Evolutionary conservation across 2,797 vertebrate species (phyloP).

Genomic region (Gallinago solitaria): DNA sequence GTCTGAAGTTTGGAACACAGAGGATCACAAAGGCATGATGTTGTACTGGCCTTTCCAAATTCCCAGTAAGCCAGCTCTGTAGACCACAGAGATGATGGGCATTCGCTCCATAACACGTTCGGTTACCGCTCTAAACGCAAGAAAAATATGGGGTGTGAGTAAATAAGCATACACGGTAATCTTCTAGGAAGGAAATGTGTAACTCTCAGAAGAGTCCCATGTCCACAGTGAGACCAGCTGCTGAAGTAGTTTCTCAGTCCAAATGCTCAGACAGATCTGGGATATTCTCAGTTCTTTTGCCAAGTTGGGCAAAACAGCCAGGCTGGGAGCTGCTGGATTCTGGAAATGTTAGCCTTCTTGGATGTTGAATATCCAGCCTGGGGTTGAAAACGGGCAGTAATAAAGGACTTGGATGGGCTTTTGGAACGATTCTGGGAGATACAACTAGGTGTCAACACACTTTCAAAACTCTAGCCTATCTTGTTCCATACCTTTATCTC

Average conservation of each 20-base stretch:
- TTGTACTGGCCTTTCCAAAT: not conserved
- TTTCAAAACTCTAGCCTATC: not conserved
- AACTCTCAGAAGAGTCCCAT: not conserved
- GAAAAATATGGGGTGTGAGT: fast-evolving
- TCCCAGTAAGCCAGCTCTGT: not conserved
- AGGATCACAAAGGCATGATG: not conserved
- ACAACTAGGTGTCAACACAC: not conserved
- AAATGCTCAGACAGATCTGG: not conserved
- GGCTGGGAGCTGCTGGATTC: not conserved
- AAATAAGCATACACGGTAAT: not conserved
- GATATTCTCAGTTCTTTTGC: not conserved
- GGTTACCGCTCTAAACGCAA: fast-evolving
- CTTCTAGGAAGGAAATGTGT: not conserved
- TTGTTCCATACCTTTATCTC: not conserved
- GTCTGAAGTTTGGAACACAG: not conserved
- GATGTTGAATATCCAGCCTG: not conserved
- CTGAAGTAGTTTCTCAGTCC: not conserved
- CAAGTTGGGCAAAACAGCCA: not conserved
- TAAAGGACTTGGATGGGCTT: not conserved
- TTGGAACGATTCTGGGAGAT: not conserved
- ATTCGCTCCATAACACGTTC: fast-evolving
- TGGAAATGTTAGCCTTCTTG: not conserved
- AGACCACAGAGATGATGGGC: not conserved
- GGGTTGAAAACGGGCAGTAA: not conserved
- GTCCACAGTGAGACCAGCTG: not conserved